phyloP scores from a whole-genome alignment of 2,797 vertebrate species.

The Sebastiscus tertius region DNA sequence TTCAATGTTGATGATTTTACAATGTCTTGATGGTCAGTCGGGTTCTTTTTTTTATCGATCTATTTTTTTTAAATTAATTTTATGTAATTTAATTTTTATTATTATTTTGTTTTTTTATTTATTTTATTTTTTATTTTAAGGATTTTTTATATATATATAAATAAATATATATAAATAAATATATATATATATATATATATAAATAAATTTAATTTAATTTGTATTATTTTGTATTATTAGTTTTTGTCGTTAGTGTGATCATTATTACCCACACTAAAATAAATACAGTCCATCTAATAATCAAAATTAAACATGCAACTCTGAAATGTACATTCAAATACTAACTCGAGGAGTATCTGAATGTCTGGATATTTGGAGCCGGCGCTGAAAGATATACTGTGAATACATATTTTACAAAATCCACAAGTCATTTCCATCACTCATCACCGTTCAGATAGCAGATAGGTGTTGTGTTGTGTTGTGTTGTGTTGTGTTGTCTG shows the following conservation, averaged over 20 bases:
- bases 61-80: no score
- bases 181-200: no score
- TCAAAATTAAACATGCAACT: background rate
- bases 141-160: no score
- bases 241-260: background rate
- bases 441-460: background rate
- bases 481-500: background rate
- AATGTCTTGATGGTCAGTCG: no score
- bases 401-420: background rate
- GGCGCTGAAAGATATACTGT: background rate
- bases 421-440: background rate
- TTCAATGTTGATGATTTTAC: no score
- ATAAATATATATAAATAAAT: no score
- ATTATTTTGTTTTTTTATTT: no score
- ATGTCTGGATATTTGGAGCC: background rate
- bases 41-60: no score
- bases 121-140: no score
- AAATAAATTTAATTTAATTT: no score
- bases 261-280: background rate
- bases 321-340: background rate
- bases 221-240: no score
- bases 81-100: rapidly evolving
- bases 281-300: background rate
- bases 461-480: no score
- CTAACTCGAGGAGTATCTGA: background rate